Conservation (phyloP, 64 coral and sea anemone genomes). For the Cladopsammia gracilis region DNA sequence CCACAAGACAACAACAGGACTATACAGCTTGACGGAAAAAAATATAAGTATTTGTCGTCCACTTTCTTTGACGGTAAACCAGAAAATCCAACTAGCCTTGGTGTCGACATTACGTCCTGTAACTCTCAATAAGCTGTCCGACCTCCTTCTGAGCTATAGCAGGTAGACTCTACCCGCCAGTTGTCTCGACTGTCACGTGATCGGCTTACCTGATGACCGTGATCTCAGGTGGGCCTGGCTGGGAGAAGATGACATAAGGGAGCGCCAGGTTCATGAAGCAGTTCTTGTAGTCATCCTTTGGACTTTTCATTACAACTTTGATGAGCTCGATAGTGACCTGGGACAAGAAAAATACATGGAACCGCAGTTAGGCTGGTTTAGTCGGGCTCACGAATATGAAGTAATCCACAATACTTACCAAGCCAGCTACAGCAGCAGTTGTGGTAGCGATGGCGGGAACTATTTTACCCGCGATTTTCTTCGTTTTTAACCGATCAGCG, state of each 20-base stretch:
- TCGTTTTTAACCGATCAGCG: conserved; percentile 91
- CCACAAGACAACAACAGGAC: too few relatives aligned
- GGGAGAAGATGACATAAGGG: conserved; percentile 91
- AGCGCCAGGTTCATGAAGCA: conserved; percentile 91
- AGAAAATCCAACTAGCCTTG: too few relatives aligned
- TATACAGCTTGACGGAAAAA: too few relatives aligned
- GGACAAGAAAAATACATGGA: background rate
- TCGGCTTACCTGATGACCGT: conserved; percentile 80
- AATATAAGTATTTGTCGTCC: too few relatives aligned
- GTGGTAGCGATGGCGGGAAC: conserved; percentile 98
- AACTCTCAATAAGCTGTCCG: too few relatives aligned
- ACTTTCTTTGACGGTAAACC: too few relatives aligned
- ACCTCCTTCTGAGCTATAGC: too few relatives aligned
- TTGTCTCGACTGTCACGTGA: background rate
- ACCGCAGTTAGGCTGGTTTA: too few relatives aligned
- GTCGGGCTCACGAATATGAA: too few relatives aligned
- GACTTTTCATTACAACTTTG: conserved; percentile 66
- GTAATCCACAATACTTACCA: conserved; percentile 68
- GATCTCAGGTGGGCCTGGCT: conserved; percentile 79
- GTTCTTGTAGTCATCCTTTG: conserved; percentile 80
- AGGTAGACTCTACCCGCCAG: too few relatives aligned
- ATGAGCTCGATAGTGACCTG: conserved; percentile 86
- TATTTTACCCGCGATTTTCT: conserved; percentile 93
- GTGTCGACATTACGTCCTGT: too few relatives aligned
- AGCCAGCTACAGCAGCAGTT: conserved; percentile 93